phyloP scores from a whole-genome alignment of 2,113 vertebrate species.

The Aegotheles bennettii region DNA sequence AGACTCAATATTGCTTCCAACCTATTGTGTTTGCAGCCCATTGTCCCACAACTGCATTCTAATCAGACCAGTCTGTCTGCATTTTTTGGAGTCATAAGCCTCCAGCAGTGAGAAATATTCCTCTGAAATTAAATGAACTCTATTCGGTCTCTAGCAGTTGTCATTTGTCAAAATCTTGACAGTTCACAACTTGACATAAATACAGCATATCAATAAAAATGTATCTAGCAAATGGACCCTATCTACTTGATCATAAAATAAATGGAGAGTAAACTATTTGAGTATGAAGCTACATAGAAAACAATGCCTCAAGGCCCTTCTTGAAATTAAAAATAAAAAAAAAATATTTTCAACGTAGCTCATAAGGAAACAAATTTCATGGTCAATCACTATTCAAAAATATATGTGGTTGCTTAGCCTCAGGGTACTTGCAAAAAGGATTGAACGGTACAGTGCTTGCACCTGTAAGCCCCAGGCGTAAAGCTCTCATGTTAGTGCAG shows the following conservation, averaged over 20 bases:
- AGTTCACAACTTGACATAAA: constrained; percentile 25
- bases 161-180: constrained; percentile 28
- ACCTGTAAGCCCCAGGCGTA: constrained; percentile 16
- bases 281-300: neutral
- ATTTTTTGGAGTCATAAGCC: neutral
- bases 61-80: constrained; percentile 47
- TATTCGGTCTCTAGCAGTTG: neutral
- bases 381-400: constrained; percentile 1
- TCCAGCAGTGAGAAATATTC: constrained; percentile 45
- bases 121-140: constrained; percentile 37
- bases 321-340: neutral
- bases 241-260: constrained; percentile 25
- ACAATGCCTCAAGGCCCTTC: neutral
- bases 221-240: neutral
- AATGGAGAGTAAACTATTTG: constrained; percentile 10
- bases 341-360: neutral
- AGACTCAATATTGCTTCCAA: neutral
- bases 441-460: neutral
- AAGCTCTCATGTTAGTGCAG: neutral
- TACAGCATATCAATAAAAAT: constrained; percentile 33
- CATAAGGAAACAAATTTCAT: constrained; percentile 7
- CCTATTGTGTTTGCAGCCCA: neutral
- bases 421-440: neutral
- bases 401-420: neutral
- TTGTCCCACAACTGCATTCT: constrained; percentile 18